phyloP scores from a whole-genome alignment of 2,113 vertebrate genomes.

The Strix uralensis region DNA sequence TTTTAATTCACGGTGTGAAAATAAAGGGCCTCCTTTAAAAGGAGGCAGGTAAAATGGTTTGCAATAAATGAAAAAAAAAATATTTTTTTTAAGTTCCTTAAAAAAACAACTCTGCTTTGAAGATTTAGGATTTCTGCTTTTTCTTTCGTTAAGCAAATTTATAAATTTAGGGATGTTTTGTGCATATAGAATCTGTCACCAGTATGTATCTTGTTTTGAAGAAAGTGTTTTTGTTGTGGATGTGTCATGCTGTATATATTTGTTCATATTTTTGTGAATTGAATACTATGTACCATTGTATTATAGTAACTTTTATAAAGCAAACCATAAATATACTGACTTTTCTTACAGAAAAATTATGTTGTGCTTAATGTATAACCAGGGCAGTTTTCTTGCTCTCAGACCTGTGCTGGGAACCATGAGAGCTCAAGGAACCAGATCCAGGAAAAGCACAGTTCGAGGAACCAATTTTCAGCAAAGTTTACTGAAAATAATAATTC shows the following conservation, averaged over 20 bases:
- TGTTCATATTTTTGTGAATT: slow-evolving; percentile 93
- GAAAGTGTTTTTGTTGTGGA: slow-evolving; percentile 85
- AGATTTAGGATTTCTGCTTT: slow-evolving; percentile 68
- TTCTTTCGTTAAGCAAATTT: slow-evolving; percentile 64
- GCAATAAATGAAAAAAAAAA: slow-evolving; percentile 52
- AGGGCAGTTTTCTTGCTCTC: background rate
- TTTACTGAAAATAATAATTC: background rate
- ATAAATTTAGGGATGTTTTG: slow-evolving; percentile 76
- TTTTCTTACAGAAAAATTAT: slow-evolving; percentile 84
- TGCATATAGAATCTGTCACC: slow-evolving; percentile 78
- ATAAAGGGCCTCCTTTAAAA: slow-evolving; percentile 59
- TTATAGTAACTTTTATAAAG: slow-evolving; percentile 95
- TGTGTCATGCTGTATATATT: slow-evolving; percentile 88
- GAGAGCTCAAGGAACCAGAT: background rate
- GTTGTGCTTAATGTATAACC: slow-evolving; percentile 49
- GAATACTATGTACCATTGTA: slow-evolving; percentile 92
- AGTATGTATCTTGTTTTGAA: slow-evolving; percentile 81
- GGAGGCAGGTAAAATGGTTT: slow-evolving; percentile 60
- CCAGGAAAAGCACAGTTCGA: background rate
- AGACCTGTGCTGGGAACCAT: background rate
- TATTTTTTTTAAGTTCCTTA: slow-evolving; percentile 43
- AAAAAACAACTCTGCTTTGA: slow-evolving; percentile 61
- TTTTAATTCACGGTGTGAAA: slow-evolving; percentile 52
- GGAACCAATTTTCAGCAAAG: background rate
- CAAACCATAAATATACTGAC: slow-evolving; percentile 92